A percentile compares a stretch with the other conserved stretches of the same genome.
Evolutionary conservation across 2,888 invertebrate species (phyloP).

Genomic region (Nematopogon swammerdamellus): DNA sequence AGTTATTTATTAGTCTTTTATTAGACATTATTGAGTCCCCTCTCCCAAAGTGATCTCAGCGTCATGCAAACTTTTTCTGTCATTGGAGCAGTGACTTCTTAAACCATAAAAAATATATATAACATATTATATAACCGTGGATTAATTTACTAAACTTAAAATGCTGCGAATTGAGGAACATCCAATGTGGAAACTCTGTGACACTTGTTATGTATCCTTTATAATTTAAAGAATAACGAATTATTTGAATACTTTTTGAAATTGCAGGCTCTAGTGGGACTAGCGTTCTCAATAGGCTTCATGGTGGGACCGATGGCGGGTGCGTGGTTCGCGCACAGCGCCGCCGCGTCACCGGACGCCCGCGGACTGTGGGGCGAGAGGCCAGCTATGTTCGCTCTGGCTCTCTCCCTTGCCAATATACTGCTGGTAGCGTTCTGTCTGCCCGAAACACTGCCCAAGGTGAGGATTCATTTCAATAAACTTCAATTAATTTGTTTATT

Average conservation of each 20-base stretch:
- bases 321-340: constrained; percentile 75
- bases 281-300: constrained; percentile 98
- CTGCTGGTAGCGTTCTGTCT: constrained; percentile 68
- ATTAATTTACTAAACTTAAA: too few relatives aligned
- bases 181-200: constrained; percentile 6
- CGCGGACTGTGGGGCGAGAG: constrained; percentile 72
- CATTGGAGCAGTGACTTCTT: too few relatives aligned
- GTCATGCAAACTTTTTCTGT: too few relatives aligned
- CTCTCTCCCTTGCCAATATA: constrained; percentile 74
- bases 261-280: constrained; percentile 89
- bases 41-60: too few relatives aligned
- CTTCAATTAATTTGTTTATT: background rate
- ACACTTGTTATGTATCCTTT: too few relatives aligned
- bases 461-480: constrained; percentile 27
- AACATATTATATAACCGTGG: too few relatives aligned
- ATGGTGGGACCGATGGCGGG: constrained; percentile 94
- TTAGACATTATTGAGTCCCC: too few relatives aligned
- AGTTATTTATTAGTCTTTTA: too few relatives aligned
- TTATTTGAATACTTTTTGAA: background rate
- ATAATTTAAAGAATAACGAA: too few relatives aligned
- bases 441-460: constrained; percentile 80
- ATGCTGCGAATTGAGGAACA: too few relatives aligned
- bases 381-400: constrained; percentile 76
- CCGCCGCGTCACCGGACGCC: constrained; percentile 42
- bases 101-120: too few relatives aligned